Percentiles rank a stretch among this genome's conserved stretches.
These are phyloP conservation scores for Paedocypris sp. DNA, from an alignment of 2,113 vertebrate species.

Conservation along the genomic window DNA sequence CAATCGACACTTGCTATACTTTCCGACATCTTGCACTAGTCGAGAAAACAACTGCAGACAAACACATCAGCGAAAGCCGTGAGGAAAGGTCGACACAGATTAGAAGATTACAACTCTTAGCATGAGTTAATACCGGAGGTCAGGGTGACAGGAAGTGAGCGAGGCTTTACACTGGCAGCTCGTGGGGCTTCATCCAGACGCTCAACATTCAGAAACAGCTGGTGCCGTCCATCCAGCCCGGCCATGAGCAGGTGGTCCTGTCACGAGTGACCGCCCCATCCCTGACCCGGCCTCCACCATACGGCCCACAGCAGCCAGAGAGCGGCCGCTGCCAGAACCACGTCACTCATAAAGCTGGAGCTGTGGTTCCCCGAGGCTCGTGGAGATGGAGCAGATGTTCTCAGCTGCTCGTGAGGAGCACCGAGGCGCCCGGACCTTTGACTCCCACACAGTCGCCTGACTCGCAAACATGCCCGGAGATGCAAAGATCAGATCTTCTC, in stretches of 20 bases:
- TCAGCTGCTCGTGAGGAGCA: constrained; percentile 21
- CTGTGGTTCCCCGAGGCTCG: neutral
- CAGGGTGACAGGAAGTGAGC: constrained; percentile 9
- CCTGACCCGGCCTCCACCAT: constrained; percentile 24
- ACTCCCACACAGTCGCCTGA: neutral
- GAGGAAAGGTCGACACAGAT: constrained; percentile 1
- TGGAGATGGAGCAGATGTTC: constrained; percentile 24
- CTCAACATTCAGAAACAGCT: constrained; percentile 40
- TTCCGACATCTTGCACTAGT: too few species aligned
- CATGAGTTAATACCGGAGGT: constrained; percentile 20
- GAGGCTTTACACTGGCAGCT: constrained; percentile 18
- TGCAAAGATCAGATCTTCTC: too few species aligned
- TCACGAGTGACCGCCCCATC: constrained; percentile 35
- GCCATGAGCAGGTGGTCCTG: constrained; percentile 37
- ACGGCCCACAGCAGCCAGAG: constrained; percentile 20
- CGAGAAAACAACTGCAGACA: too few species aligned
- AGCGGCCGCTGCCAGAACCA: constrained; percentile 22
- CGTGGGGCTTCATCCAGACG: too few species aligned
- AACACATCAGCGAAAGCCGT: neutral
- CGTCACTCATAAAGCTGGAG: constrained; percentile 14
- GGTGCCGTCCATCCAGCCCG: constrained; percentile 32
- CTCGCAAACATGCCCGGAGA: neutral
- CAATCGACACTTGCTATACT: too few species aligned
- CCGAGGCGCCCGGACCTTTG: neutral
- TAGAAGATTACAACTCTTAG: constrained; percentile 13